A percentile compares a stretch with the other conserved stretches of the same genome.
phyloP scores from a whole-genome alignment of 2,888 invertebrate genomes.

The Spisula solida region DNA sequence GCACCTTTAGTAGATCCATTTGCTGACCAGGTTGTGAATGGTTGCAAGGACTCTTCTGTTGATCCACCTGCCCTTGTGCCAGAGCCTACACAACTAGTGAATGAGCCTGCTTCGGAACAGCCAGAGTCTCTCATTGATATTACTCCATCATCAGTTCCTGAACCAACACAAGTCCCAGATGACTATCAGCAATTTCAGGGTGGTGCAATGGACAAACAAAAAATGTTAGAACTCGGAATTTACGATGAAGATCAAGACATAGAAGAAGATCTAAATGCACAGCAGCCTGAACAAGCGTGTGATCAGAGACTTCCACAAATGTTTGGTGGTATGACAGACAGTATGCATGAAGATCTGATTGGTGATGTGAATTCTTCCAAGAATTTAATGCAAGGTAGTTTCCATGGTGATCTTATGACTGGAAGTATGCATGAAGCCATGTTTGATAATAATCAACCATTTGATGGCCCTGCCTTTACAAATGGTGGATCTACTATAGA shows the following conservation, averaged over 20 bases:
- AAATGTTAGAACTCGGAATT: conserved; percentile 78
- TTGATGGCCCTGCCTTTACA: conserved; percentile 52
- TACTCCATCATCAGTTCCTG: conserved; percentile 44
- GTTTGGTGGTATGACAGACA: conserved; percentile 70
- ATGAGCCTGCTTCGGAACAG: conserved; percentile 48
- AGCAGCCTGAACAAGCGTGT: conserved; percentile 50
- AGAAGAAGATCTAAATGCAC: conserved; percentile 62
- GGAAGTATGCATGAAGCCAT: conserved; percentile 69
- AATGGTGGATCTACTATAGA: conserved; percentile 60
- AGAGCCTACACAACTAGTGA: conserved; percentile 61
- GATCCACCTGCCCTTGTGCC: conserved; percentile 35
- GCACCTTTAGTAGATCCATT: conserved; percentile 51
- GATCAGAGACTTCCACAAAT: conserved; percentile 61
- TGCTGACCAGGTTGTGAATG: conserved; percentile 52
- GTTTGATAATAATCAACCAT: conserved; percentile 62
- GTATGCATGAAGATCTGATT: conserved; percentile 65
- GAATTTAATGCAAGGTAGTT: conserved; percentile 60
- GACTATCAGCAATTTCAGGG: conserved; percentile 46
- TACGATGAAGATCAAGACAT: conserved; percentile 81
- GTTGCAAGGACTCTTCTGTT: conserved; percentile 38
- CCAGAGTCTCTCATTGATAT: conserved; percentile 40
- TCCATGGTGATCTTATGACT: conserved; percentile 65
- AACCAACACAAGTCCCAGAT: conserved; percentile 45
- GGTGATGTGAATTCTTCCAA: conserved; percentile 52
- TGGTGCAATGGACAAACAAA: conserved; percentile 62